These are phyloP conservation scores for Cynodonichthys magdalenae DNA, from an alignment of 2,797 vertebrate genomes.

Conservation along the genomic window DNA sequence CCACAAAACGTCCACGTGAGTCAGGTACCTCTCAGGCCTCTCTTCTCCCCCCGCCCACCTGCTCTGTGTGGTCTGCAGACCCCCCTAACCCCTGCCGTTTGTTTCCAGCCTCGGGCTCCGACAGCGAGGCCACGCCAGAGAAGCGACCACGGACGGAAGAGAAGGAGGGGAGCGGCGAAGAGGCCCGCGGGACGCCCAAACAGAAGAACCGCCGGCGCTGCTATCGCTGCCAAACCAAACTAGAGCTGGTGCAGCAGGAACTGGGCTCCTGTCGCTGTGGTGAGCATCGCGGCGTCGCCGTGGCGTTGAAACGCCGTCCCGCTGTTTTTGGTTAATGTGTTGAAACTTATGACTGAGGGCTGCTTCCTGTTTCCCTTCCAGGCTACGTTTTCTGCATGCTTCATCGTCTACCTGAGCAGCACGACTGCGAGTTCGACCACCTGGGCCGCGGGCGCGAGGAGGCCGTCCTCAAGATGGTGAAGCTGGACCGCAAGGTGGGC, in stretches of 20 bases:
- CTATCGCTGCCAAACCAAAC: slow-evolving; percentile 97
- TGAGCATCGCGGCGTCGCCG: slow-evolving; percentile 61
- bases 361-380: slow-evolving; percentile 46
- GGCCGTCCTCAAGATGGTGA: slow-evolving; percentile 97
- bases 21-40: slow-evolving; percentile 79
- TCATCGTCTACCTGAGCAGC: slow-evolving; percentile 94
- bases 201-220: slow-evolving; percentile 97
- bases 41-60: rapidly evolving
- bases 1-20: slow-evolving; percentile 92
- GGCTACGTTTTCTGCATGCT: slow-evolving; percentile 96
- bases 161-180: slow-evolving; percentile 79
- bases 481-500: slow-evolving; percentile 97
- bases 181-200: slow-evolving; percentile 86
- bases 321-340: too few relatives aligned
- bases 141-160: slow-evolving; percentile 90
- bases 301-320: too few relatives aligned
- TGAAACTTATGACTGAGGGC: too few relatives aligned
- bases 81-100: neutral
- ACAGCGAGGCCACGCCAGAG: slow-evolving; percentile 91
- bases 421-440: slow-evolving; percentile 95
- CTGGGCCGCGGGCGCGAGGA: slow-evolving; percentile 94
- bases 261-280: slow-evolving; percentile 95
- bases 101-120: slow-evolving; percentile 87
- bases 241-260: slow-evolving; percentile 96
- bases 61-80: neutral